phyloP scores from a whole-genome alignment of 2,797 vertebrate genomes.

The Argya squamiceps region DNA sequence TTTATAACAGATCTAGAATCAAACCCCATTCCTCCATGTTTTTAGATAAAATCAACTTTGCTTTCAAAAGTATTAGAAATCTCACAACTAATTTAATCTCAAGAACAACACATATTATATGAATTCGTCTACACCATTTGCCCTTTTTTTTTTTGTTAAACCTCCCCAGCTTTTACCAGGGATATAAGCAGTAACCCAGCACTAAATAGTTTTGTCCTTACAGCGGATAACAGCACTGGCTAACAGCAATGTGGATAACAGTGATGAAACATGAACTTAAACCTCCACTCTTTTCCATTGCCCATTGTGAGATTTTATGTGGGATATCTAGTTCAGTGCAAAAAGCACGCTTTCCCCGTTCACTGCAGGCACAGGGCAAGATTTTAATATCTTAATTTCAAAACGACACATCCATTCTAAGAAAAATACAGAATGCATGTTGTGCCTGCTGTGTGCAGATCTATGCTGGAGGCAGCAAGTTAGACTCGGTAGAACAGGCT shows the following conservation, averaged over 20 bases:
- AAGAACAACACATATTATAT: background rate
- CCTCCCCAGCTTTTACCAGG: background rate
- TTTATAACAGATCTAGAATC: background rate
- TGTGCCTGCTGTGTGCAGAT: background rate
- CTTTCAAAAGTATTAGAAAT: background rate
- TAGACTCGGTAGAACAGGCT: background rate
- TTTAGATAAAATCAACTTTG: background rate
- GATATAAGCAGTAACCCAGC: background rate
- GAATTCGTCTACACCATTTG: accelerated
- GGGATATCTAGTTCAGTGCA: background rate
- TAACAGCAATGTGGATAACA: background rate
- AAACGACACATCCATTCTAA: background rate
- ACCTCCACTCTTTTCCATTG: background rate
- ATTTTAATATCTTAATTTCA: background rate
- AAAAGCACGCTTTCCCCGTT: background rate
- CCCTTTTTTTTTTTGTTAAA: background rate
- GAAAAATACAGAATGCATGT: background rate
- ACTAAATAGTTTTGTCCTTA: background rate
- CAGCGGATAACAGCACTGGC: background rate
- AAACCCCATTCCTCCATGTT: background rate
- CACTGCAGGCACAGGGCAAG: background rate
- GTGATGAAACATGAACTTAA: background rate
- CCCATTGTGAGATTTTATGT: background rate
- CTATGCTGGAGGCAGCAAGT: background rate
- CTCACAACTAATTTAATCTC: background rate